Evolutionary conservation across 2,113 vertebrate genomes (phyloP), one percentile per base, ranked within the genome.

Genomic region (Nothoprocta perdicaria): DNA sequence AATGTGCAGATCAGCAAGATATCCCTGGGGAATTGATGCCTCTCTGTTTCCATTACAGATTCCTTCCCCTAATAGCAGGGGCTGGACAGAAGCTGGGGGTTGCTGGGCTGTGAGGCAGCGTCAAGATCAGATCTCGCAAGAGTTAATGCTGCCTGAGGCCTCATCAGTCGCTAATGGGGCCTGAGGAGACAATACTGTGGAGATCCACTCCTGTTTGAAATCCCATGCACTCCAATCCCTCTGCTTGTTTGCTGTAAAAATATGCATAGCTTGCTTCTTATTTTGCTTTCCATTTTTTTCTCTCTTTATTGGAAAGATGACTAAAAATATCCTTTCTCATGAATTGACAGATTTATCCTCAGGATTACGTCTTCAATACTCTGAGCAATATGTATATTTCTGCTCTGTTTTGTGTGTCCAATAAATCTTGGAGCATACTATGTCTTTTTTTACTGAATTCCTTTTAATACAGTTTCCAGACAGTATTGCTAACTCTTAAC

Each of bases 131-230:
- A 58, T 73, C 82, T 75, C 73, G 6, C 74, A 50, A 69, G 75
- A 89, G 48, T 92, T 84, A 84, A 84, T 69, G 65, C 48, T 86
- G 9, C 71, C 57, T 89, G 31, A 90, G 74, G 41, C 67, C 31
- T 84, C 31, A 26, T 86, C 88, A 90, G 84, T 86, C 95, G 78
- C 86, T 88, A 82, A 82, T 66, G 67, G 40, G 27, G 9, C 17
- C 35, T 68, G n/a, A 69, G 40, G 19, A 88, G 86, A 67, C 46
- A 69, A 33, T 74, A 46, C 14, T 79, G 22, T 33, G 77, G 63
- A 82, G 31, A 80, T 78, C 52, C 27, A 92, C 7, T 89, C 38
- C 38, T 86, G 73, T n/a, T 77, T 80, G 66, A 86, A 86, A 90
- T 81, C 46, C 48, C n/a, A 45, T 57, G 38, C 76, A 86, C 43